Base-by-base conservation (phyloP, 2,888 invertebrate species). In the Nudaria mundana region DNA sequence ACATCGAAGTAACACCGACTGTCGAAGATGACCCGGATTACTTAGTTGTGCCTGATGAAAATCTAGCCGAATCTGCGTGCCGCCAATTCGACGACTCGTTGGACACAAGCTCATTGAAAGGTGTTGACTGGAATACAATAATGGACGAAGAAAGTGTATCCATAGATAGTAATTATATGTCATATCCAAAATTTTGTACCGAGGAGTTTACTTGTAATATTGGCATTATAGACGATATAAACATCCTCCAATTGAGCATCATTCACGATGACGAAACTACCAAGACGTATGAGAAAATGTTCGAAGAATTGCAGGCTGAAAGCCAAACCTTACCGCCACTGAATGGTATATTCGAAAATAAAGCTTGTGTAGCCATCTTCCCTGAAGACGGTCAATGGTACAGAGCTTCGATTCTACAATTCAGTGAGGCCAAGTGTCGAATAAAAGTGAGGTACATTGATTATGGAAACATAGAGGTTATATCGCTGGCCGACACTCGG, bases 401-500 rank as follows among this genome's bases (percentile, higher is more conserved):
- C 68, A 89, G 96, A 44, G 95, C 93, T 0, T 64, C 86, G 8
- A 90, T 96, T 35, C 69, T 90, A 28, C 84, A 91, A 35, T 78
- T 88, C 33, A 82, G 90, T 48, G 66, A 80, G 22, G 56, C 60
- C 0, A 70, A 81, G 11, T 72, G 77, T 4, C 60, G 71, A 34
- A 87, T 93, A 0, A 89, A 90, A 58, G 92, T 96, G 0, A 82
- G 88, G 49, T 96, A 93, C 71, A 91, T 95, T 0, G 96, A 96
- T 74, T 95, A 91, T 63, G 94, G 95, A 1, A 94, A 94, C 59
- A 73, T 83, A 5, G 92, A 92, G 63, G 58, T 81, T 0, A 76
- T 93, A 12, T 49, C 84, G 0, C 54, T 77, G 12, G 58, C 71
- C 5, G 74, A 90, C 44, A 71, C 91, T 0, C 87, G 88, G 40